These are phyloP conservation scores for Thinocorus orbignyianus DNA, from an alignment of 2,113 vertebrate genomes.

Conservation along the genomic window DNA sequence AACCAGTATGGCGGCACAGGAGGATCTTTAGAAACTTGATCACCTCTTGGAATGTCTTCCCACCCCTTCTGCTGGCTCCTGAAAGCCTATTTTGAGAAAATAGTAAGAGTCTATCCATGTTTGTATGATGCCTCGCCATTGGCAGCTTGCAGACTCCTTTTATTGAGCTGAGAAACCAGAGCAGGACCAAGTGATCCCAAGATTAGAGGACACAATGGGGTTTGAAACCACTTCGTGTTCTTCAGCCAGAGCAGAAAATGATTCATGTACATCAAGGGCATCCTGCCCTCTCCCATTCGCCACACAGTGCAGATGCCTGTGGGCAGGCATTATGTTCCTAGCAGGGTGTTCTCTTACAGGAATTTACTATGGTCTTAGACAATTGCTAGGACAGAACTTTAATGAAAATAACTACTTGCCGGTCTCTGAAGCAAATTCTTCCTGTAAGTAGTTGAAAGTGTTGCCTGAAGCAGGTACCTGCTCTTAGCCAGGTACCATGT, in stretches of 20 bases:
- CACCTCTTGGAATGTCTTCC: background rate
- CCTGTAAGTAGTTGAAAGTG: background rate
- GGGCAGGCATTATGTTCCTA: background rate
- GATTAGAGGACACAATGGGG: background rate
- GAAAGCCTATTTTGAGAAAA: background rate
- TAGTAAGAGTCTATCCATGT: accelerated
- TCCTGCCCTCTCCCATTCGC: background rate
- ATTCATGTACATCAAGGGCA: accelerated
- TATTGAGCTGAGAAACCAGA: background rate
- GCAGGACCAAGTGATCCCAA: background rate
- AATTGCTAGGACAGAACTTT: background rate
- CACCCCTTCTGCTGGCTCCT: background rate
- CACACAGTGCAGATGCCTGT: background rate
- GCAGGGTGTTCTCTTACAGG: background rate
- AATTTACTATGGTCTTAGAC: background rate
- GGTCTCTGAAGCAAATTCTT: background rate
- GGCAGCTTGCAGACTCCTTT: background rate
- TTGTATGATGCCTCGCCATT: background rate
- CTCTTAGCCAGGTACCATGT: background rate
- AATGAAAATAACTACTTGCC: background rate
- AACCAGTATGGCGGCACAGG: background rate
- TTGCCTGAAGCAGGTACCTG: background rate
- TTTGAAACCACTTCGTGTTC: background rate
- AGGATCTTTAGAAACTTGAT: background rate
- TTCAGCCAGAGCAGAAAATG: accelerated